Conservation (phyloP, 53 echinoderm and acorn worm species). For the Antedon mediterranea region DNA sequence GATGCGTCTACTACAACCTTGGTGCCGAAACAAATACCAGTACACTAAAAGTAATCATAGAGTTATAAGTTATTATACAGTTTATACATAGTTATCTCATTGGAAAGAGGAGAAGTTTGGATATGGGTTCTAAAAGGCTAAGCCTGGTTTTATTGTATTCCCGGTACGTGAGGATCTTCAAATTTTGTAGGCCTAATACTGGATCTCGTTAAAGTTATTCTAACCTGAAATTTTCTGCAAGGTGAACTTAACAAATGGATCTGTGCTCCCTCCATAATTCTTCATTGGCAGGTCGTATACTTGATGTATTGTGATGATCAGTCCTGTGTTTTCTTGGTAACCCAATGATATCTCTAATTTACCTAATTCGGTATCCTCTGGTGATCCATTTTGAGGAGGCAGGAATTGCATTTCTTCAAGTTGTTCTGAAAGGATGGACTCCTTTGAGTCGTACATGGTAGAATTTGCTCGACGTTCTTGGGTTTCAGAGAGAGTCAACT, state of each 20-base stretch:
- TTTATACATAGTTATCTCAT: too few species aligned
- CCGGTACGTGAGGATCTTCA: too few species aligned
- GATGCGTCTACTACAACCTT: too few species aligned
- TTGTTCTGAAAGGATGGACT: neutral
- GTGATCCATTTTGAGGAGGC: neutral
- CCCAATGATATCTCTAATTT: conserved; percentile 12
- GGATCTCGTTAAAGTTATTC: too few species aligned
- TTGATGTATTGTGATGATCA: conserved; percentile 7
- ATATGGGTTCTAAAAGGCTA: too few species aligned
- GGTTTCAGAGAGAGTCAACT: neutral
- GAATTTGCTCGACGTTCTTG: neutral
- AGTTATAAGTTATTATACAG: too few species aligned
- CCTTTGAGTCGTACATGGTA: neutral
- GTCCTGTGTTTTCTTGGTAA: conserved; percentile 7
- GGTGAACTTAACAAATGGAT: conserved; percentile 16
- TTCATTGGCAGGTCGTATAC: conserved; percentile 15
- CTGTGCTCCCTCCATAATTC: conserved; percentile 7
- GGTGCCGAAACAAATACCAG: too few species aligned
- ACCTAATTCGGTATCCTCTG: conserved; percentile 12
- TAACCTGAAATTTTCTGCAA: neutral
- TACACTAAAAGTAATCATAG: too few species aligned
- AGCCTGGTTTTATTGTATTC: too few species aligned
- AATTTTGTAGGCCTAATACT: too few species aligned
- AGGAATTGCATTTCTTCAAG: neutral
- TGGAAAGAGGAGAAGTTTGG: too few species aligned